Conservation (phyloP, 2,888 invertebrate genomes). For the Agrochola litura region DNA sequence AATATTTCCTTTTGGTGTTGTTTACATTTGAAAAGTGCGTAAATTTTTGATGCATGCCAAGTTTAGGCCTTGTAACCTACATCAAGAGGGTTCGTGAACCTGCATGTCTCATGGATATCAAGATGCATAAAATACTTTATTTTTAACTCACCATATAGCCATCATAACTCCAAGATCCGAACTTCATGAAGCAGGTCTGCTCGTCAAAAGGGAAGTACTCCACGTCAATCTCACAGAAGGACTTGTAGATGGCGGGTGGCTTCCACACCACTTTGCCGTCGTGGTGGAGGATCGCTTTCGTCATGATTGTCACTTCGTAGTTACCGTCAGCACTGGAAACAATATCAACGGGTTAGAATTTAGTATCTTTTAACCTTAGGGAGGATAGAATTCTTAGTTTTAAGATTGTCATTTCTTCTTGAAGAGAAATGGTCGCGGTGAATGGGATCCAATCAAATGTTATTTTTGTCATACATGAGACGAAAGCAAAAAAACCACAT, state of each 20-base stretch:
- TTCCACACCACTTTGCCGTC: slow-evolving; percentile 99
- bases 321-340: slow-evolving; percentile 97
- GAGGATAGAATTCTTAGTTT: neutral
- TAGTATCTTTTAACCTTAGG: neutral
- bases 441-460: neutral
- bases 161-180: slow-evolving; percentile 98
- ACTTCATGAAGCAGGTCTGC: slow-evolving; percentile 99
- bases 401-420: neutral
- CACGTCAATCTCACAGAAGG: slow-evolving; percentile 98
- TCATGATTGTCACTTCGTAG: slow-evolving; percentile 99
- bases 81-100: neutral
- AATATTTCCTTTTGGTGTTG: neutral
- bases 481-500: too few relatives aligned
- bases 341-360: slow-evolving; percentile 39
- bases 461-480: too few relatives aligned
- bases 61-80: too few relatives aligned
- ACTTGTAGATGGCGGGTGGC: slow-evolving; percentile 99
- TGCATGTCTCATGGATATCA: neutral
- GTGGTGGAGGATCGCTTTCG: slow-evolving; percentile 98
- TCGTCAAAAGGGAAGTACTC: slow-evolving; percentile 98
- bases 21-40: neutral
- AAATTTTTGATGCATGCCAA: neutral
- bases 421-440: neutral
- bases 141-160: slow-evolving; percentile 95
- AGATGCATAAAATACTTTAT: neutral